phyloP scores from a whole-genome alignment of 2,888 invertebrate species.

The Dicyrtoma fusca region DNA sequence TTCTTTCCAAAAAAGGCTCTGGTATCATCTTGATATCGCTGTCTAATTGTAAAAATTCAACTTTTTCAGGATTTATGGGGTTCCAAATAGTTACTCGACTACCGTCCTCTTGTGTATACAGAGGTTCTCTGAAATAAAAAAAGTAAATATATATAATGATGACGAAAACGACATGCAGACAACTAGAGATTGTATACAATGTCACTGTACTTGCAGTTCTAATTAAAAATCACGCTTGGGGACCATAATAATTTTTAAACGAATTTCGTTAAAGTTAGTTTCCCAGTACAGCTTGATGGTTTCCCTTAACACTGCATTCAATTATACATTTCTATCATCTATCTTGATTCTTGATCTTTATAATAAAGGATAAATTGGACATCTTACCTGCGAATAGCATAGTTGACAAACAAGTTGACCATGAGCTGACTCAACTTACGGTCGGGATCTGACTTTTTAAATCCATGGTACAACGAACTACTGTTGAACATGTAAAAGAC shows the following conservation, averaged over 20 bases:
- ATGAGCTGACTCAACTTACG: slow-evolving; percentile 49
- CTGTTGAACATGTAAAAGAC: slow-evolving; percentile 41
- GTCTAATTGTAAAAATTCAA: slow-evolving; percentile 45
- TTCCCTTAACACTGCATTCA: no score
- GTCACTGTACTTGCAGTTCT: not conserved
- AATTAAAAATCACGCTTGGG: not conserved
- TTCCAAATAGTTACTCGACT: slow-evolving; percentile 47
- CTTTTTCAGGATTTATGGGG: slow-evolving; percentile 39
- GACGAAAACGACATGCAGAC: no score
- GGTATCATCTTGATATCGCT: slow-evolving; percentile 38
- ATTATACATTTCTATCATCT: not conserved
- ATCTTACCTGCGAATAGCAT: slow-evolving; percentile 46
- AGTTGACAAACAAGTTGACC: slow-evolving; percentile 50
- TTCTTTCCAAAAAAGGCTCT: slow-evolving; percentile 28
- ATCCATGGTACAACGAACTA: slow-evolving; percentile 40
- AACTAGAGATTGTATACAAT: no score
- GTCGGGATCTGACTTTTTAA: slow-evolving; percentile 46
- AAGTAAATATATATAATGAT: no score
- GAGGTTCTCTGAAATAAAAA: slow-evolving; percentile 42
- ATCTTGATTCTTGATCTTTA: no score
- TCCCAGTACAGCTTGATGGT: not conserved
- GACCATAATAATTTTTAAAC: not conserved
- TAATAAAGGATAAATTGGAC: no score
- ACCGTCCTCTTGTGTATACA: slow-evolving; percentile 41
- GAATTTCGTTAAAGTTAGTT: not conserved